A percentile compares a stretch with the other conserved stretches of the same genome.
Evolutionary conservation across 1,140 invertebrate species (phyloP).

Genomic region (Liolophura sinensis): DNA sequence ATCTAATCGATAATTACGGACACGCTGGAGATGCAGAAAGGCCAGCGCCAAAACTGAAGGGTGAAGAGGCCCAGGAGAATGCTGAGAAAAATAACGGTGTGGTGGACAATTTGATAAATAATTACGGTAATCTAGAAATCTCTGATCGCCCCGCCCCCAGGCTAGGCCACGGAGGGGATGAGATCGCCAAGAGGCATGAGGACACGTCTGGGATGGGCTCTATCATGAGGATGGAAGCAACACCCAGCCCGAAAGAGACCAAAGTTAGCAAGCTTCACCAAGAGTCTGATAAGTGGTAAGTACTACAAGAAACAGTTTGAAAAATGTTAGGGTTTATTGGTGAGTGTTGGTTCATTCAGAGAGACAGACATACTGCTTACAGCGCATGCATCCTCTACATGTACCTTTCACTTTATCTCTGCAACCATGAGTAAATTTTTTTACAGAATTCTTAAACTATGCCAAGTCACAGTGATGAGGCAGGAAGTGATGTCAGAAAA

Average conservation of each 20-base stretch:
- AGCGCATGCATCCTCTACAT: no score
- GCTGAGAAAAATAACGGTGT: slow-evolving; percentile 45
- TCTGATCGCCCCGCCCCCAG: slow-evolving; percentile 31
- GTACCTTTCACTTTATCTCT: no score
- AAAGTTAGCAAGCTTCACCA: slow-evolving; percentile 44
- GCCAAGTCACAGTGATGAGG: no score
- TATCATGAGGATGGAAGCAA: slow-evolving; percentile 42
- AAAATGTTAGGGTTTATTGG: no score
- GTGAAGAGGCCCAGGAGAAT: slow-evolving; percentile 44
- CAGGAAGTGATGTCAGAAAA: no score
- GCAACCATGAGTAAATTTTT: no score
- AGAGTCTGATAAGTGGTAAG: slow-evolving; percentile 41
- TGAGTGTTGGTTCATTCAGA: no score
- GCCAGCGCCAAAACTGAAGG: slow-evolving; percentile 37
- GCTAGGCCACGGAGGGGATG: slow-evolving; percentile 45
- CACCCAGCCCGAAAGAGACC: slow-evolving; percentile 25
- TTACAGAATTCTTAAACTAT: no score
- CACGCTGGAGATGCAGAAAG: slow-evolving; percentile 12
- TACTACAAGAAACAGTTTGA: no score
- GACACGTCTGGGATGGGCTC: slow-evolving; percentile 46
- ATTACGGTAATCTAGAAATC: slow-evolving; percentile 36
- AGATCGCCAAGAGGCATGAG: slow-evolving; percentile 42
- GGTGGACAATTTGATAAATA: slow-evolving; percentile 42
- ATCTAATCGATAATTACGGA: slow-evolving; percentile 50
- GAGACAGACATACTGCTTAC: no score